Base-by-base conservation (phyloP, 2,888 invertebrate genomes). In the Hirtodrosophila alboralis region DNA sequence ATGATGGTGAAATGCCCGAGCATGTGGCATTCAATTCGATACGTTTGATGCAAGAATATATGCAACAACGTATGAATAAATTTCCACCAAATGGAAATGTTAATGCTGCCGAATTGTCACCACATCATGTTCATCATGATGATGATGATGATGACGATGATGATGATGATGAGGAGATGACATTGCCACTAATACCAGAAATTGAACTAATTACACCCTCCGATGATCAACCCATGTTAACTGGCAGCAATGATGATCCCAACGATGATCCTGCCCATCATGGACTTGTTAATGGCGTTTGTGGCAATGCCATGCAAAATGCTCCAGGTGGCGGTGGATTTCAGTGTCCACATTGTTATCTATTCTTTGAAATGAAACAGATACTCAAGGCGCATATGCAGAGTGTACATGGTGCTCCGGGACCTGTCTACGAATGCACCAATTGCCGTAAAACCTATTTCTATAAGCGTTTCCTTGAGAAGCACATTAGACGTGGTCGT, bases 381-480 rank as follows among this genome's bases (percentile, higher is more conserved):
- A 79, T 90, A 44, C 75, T 90, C 16, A 89, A 90, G 70, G 89
- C 90, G 49, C 90, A 90, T 60, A 88, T 90, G 87, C 90, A 90
- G 67, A 88, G 78, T 53, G 87, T 87, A 4, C 90, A 90, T 48
- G 90, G 90, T 0, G 87, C 89, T 6, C 83, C 89, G 4, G 89
- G 87, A 0, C 89, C 90, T 1, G 90, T 89, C 14, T 90, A 89
- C 56, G 90, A 90, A 72, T 90, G 90, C 60, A 83, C 87, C 73
- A 90, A 89, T 43, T 90, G 90, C 61, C 89, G 89, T 53, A 90
- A 90, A 57, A 88, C 87, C n/a, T 90, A 90, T 54, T 89, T 89
- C 61, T 90, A 90, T 49, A 90, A 90, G 68, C 87, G 90, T 6
- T 90, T 90, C 63, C 79, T 90, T 3, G 90, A 90, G 63, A 90